Conservation (phyloP, 1,140 invertebrate species). For the Drosophila sucinea region DNA sequence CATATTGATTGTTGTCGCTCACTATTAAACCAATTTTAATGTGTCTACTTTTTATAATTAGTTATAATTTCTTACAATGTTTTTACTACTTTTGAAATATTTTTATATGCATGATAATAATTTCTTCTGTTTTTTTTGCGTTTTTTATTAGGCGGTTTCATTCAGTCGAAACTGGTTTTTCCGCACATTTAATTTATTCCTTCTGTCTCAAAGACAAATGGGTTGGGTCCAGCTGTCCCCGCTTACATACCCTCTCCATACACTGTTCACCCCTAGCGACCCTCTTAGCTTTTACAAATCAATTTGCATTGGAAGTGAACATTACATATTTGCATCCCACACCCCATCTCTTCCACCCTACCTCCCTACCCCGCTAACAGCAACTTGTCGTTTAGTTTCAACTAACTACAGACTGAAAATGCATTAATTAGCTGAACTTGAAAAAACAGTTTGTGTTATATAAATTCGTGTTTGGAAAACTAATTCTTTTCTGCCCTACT, state of each 20-base stretch:
- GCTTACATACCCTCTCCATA: background rate
- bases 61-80: background rate
- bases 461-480: conserved; percentile 34
- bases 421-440: conserved; percentile 48
- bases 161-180: conserved; percentile 44
- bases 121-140: background rate
- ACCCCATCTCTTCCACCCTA: background rate
- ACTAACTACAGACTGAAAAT: conserved; percentile 31
- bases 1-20: no score
- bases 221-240: conserved; percentile 24
- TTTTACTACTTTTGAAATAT: conserved; percentile 4
- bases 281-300: conserved; percentile 38
- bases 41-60: background rate
- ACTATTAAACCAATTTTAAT: background rate
- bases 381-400: conserved; percentile 4
- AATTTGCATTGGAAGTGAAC: conserved; percentile 54
- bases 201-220: conserved; percentile 41
- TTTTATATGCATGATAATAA: background rate
- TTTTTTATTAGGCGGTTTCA: conserved; percentile 6
- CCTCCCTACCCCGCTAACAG: background rate
- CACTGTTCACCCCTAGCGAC: background rate
- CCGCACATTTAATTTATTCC: conserved; percentile 41
- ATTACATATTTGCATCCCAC: conserved; percentile 37
- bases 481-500: conserved; percentile 39
- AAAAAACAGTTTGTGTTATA: conserved; percentile 37